These are phyloP conservation scores for Perithous albicinctus DNA, from an alignment of 2,888 invertebrate species.

Conservation along the genomic window DNA sequence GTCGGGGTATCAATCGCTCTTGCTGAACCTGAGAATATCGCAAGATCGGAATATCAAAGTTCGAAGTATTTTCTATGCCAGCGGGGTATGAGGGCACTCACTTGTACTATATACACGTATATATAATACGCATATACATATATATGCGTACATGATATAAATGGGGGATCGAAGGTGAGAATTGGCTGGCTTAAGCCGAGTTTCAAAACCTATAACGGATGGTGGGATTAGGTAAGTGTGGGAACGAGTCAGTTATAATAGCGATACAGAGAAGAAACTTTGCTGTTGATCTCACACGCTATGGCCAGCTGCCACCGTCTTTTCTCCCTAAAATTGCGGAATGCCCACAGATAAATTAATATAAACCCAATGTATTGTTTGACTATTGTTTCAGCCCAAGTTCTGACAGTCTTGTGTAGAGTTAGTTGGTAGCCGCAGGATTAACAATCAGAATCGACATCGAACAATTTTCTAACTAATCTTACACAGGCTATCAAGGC, in stretches of 20 bases:
- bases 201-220: constrained; percentile 64
- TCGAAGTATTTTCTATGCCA: constrained; percentile 49
- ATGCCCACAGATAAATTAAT: background rate
- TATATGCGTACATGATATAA: constrained; percentile 17
- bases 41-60: constrained; percentile 63
- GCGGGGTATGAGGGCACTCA: no score
- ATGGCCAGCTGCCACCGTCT: constrained; percentile 28
- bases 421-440: constrained; percentile 9
- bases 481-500: background rate
- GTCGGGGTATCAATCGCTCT: constrained; percentile 53
- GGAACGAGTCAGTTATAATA: constrained; percentile 43
- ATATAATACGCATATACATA: constrained; percentile 10
- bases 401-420: background rate
- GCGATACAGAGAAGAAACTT: constrained; percentile 26
- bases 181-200: constrained; percentile 58
- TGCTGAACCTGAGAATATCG: constrained; percentile 29
- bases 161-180: constrained; percentile 37
- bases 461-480: background rate
- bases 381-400: background rate
- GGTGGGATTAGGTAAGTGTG: constrained; percentile 50
- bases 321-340: background rate
- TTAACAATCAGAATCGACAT: background rate
- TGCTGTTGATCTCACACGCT: constrained; percentile 5
- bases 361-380: background rate
- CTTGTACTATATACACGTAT: constrained; percentile 24